Evolutionary conservation across 2,888 invertebrate species (phyloP).

Genomic region (Hyalella azteca): DNA sequence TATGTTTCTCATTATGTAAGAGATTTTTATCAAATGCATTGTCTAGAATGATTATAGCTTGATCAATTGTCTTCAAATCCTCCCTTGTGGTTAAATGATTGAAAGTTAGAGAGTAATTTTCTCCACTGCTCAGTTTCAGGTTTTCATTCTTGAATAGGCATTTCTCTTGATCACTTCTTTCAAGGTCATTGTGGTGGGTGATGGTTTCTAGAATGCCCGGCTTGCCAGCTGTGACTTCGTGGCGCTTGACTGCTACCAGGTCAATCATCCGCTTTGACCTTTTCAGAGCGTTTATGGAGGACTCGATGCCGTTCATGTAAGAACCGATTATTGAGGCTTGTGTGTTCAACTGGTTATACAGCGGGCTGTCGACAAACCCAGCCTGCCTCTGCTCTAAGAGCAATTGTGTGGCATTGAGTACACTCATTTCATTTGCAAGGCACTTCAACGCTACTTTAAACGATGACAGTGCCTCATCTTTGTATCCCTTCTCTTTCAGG

Average conservation of each 20-base stretch:
- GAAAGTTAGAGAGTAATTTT: not conserved
- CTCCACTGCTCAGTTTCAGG: not conserved
- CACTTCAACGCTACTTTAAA: not conserved
- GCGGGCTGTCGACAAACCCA: not conserved
- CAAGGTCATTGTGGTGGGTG: not conserved
- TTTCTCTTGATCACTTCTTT: not conserved
- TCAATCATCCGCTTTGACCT: no score
- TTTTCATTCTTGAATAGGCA: not conserved
- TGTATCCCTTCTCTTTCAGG: not conserved
- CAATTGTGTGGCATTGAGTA: not conserved
- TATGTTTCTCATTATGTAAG: no score
- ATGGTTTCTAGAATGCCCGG: no score
- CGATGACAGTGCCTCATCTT: no score
- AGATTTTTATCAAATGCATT: no score
- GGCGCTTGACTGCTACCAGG: no score
- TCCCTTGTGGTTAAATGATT: constrained; percentile 6
- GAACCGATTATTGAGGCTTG: not conserved
- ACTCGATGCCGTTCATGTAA: not conserved
- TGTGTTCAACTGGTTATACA: constrained; percentile 2
- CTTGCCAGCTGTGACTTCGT: no score
- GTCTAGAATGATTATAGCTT: not conserved
- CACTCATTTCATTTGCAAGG: constrained; percentile 1
- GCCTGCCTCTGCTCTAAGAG: not conserved
- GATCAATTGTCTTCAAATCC: not conserved
- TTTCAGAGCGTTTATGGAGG: not conserved